Conservation (phyloP, 2,888 invertebrate species). For the Epinotia nisella region DNA sequence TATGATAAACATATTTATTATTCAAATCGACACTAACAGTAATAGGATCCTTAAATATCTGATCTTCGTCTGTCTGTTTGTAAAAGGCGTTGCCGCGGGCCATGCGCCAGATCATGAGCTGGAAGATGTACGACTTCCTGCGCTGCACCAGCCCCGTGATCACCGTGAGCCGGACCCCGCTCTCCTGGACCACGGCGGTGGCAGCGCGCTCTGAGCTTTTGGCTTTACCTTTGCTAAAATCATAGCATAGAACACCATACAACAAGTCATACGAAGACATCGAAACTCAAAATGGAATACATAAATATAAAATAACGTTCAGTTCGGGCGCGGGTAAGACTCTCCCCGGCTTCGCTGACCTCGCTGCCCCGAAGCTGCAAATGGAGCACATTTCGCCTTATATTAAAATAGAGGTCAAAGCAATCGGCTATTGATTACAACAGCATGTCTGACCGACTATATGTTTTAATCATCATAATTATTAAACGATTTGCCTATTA, state of each 20-base stretch:
- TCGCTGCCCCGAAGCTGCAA: too few relatives aligned
- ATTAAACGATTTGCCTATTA: too few relatives aligned
- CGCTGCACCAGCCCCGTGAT: conserved; percentile 69
- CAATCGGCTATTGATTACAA: too few relatives aligned
- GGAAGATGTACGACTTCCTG: conserved; percentile 61
- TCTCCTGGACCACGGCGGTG: conserved; percentile 48
- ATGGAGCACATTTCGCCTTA: too few relatives aligned
- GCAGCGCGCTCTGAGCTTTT: not conserved
- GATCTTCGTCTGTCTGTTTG: conserved; percentile 90
- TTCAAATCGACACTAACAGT: conserved; percentile 68
- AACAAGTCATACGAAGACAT: not conserved
- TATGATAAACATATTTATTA: not conserved
- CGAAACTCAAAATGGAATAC: too few relatives aligned
- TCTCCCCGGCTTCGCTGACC: too few relatives aligned
- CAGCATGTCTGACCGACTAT: too few relatives aligned
- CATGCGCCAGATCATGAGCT: conserved; percentile 75
- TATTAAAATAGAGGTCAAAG: too few relatives aligned
- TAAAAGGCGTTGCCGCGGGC: conserved; percentile 93
- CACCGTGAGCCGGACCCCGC: conserved; percentile 62
- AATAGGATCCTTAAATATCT: conserved; percentile 92
- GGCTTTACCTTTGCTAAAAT: conserved; percentile 16
- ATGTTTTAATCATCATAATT: too few relatives aligned
- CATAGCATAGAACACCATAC: not conserved
- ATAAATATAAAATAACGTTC: too few relatives aligned
- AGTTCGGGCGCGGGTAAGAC: too few relatives aligned